phyloP scores from a whole-genome alignment of 2,888 invertebrate species.

The Andrena fulva region DNA sequence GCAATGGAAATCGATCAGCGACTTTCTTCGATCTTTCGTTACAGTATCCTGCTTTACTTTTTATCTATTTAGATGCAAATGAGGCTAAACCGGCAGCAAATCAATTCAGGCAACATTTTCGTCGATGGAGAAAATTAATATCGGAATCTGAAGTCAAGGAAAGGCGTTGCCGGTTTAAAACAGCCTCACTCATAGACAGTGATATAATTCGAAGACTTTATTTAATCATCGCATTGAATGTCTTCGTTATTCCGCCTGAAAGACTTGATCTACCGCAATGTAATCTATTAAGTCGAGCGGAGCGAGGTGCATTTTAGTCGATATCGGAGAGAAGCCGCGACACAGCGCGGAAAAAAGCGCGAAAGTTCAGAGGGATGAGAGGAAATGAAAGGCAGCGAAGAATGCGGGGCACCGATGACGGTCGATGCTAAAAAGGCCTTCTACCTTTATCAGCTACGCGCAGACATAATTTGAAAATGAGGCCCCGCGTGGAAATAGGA shows the following conservation, averaged over 20 bases:
- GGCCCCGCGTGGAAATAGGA: conserved; percentile 16
- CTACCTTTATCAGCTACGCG: conserved; percentile 59
- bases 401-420: conserved; percentile 60
- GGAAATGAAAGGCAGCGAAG: conserved; percentile 47
- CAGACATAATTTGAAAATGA: conserved; percentile 68
- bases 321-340: conserved; percentile 43
- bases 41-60: neutral
- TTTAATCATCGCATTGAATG: conserved; percentile 50
- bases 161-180: no score
- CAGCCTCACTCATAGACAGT: no score
- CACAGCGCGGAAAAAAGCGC: conserved; percentile 22
- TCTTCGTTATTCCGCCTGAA: conserved; percentile 28
- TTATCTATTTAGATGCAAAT: neutral
- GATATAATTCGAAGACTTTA: conserved; percentile 4
- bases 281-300: conserved; percentile 64
- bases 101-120: neutral
- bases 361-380: conserved; percentile 38
- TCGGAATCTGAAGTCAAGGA: neutral
- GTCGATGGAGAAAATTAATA: neutral
- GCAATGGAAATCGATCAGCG: neutral
- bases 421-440: conserved; percentile 62
- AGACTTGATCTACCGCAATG: conserved; percentile 43
- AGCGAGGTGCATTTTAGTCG: conserved; percentile 36
- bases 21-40: neutral
- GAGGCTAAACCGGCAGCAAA: neutral